A percentile compares a stretch with the other conserved stretches of the same genome.
Evolutionary conservation across 2,888 invertebrate genomes (phyloP).

Genomic region (Chirona hameri): DNA sequence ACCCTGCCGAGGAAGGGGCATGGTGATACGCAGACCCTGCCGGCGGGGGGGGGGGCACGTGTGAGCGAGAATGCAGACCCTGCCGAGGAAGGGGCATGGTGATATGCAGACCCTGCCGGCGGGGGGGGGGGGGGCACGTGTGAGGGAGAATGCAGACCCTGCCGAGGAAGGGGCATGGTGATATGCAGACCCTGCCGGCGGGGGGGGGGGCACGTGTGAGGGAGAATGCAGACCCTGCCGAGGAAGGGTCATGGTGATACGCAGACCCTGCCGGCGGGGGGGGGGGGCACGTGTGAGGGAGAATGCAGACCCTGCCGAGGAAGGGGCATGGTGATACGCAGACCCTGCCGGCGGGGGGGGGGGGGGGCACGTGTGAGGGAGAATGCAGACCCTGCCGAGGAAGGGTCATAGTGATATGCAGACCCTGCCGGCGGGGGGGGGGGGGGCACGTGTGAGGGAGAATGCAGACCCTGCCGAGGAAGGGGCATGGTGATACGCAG

Average conservation of each 20-base stretch:
- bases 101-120: slow-evolving; percentile 49
- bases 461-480: slow-evolving; percentile 32
- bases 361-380: too few relatives aligned
- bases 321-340: slow-evolving; percentile 55
- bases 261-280: slow-evolving; percentile 46
- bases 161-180: slow-evolving; percentile 54
- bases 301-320: slow-evolving; percentile 32
- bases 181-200: slow-evolving; percentile 49
- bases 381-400: slow-evolving; percentile 32
- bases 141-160: slow-evolving; percentile 27
- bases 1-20: too few relatives aligned
- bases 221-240: slow-evolving; percentile 30
- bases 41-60: too few relatives aligned
- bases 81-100: too few relatives aligned
- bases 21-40: slow-evolving; percentile 52
- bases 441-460: too few relatives aligned
- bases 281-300: too few relatives aligned
- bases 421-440: slow-evolving; percentile 44
- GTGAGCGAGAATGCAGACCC: slow-evolving; percentile 23
- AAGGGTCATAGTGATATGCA: slow-evolving; percentile 55
- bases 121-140: too few relatives aligned
- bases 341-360: slow-evolving; percentile 44
- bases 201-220: too few relatives aligned
- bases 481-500: slow-evolving; percentile 54
- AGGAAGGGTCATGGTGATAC: slow-evolving; percentile 55